Evolutionary conservation across 2,888 invertebrate species (phyloP).

Genomic region (Myopa tessellatipennis): DNA sequence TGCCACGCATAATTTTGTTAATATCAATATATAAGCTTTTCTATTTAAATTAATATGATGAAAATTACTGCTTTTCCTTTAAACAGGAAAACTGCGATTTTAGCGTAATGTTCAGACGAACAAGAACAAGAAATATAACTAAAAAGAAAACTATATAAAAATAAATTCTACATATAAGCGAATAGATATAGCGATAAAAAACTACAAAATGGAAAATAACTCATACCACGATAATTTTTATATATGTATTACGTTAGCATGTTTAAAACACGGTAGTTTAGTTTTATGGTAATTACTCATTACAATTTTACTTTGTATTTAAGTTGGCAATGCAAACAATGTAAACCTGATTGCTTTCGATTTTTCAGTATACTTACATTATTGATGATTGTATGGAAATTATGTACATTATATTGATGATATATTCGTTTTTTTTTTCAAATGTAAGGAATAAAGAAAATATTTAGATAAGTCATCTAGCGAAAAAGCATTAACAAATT

Average conservation of each 20-base stretch:
- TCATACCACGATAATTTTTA: conserved; percentile 24
- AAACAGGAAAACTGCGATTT: neutral
- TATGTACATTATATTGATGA: neutral
- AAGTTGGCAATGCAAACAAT: conserved; percentile 21
- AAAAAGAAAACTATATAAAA: conserved; percentile 14
- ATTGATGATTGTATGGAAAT: neutral
- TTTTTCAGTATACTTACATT: conserved; percentile 27
- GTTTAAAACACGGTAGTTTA: conserved; percentile 20
- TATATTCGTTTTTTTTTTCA: too few species aligned
- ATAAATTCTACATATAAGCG: conserved; percentile 11
- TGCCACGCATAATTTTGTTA: conserved; percentile 11
- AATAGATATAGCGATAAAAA: neutral
- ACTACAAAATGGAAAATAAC: conserved; percentile 24
- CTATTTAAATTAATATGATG: neutral
- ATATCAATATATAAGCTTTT: conserved; percentile 6
- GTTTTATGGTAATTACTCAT: conserved; percentile 21
- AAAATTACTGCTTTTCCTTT: neutral
- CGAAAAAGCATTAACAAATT: too few species aligned
- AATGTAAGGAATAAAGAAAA: too few species aligned
- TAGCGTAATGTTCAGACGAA: conserved; percentile 6
- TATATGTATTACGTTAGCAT: conserved; percentile 28
- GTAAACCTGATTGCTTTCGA: conserved; percentile 24
- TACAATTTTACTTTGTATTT: conserved; percentile 22
- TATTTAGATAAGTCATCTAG: too few species aligned
- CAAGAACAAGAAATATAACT: conserved; percentile 11